Evolutionary conservation across 2,797 vertebrate species (phyloP), one percentile per base, ranked within the genome.

Genomic region (Protonibea diacanthus): DNA sequence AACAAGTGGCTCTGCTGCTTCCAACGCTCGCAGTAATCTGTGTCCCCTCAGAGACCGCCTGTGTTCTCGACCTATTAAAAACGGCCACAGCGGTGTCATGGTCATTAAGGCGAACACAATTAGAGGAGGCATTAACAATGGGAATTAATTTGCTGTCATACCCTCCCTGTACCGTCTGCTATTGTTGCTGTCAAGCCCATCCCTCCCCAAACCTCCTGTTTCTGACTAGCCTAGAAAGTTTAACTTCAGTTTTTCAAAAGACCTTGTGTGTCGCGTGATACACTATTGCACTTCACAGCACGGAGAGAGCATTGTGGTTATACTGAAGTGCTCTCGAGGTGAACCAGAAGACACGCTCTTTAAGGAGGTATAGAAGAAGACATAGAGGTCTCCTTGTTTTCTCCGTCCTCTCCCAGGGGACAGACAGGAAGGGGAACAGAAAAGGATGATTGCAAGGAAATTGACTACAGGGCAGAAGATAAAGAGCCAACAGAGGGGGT

Each of bases 121-220:
- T 91, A 94, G 84, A 76, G 69, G 81, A 87, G 72, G 66, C 85
- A 79, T 93, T 91, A 91, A 94, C 90, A 92, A 92, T 86, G 73
- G 77, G 76, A 90, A 93, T 93, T 89, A 87, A 91, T 94, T 92
- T 85, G 84, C 89, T 86, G 78, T 85, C 78, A 71, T 76, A 51
- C 60, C 80, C 84, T 83, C 82, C 85, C 69, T 73, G 60, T 56
- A 49, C 73, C 78, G 71, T 74, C 56, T 70, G 51, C 80, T 64
- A 62, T 64, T 85, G 82, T 83, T 71, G 74, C 51, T n/a, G 44
- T 49, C 61, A 84, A 82, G 79, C 23, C 72, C 29, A n/a, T 13
- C 38, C 38, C 13, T 29, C 42, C n/a, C 59, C 56, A 23, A 65
- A 64, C 53, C 33, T 60, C 53, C 69, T 3, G 65, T 61, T 51